Percentiles rank a stretch among this genome's conserved stretches.
These are phyloP conservation scores for Tichodroma muraria DNA, from an alignment of 2,113 vertebrate genomes.

Conservation along the genomic window DNA sequence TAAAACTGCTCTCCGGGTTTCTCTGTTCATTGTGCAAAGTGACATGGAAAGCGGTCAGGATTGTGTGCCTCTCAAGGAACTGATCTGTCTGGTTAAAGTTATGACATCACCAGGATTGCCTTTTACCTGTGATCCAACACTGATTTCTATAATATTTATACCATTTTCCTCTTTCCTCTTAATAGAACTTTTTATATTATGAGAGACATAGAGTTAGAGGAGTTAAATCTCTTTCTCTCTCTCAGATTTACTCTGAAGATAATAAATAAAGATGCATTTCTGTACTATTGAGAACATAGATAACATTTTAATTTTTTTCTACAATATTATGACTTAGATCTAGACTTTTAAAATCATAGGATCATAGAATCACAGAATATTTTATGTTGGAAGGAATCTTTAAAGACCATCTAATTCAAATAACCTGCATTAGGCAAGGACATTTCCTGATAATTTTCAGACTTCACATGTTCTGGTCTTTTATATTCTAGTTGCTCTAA, in stretches of 20 bases:
- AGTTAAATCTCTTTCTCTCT: background rate
- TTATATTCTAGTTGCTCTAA: background rate
- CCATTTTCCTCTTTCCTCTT: background rate
- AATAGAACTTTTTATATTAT: background rate
- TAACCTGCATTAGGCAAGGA: background rate
- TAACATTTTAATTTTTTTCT: background rate
- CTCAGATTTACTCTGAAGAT: background rate
- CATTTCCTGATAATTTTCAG: background rate
- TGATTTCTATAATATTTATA: background rate
- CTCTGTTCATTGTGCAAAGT: background rate
- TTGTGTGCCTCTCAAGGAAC: background rate
- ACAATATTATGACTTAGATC: background rate
- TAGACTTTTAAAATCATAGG: background rate
- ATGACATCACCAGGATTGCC: background rate
- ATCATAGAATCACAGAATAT: background rate
- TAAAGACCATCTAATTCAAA: background rate
- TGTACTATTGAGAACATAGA: background rate
- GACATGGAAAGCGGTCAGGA: background rate
- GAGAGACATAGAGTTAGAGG: background rate
- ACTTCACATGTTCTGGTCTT: background rate
- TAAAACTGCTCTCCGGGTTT: background rate
- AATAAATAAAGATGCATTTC: background rate
- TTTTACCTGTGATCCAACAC: background rate
- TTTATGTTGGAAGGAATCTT: background rate
- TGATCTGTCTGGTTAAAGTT: background rate